Evolutionary conservation across 2,113 vertebrate genomes (phyloP).

Genomic region (Mola mola): DNA sequence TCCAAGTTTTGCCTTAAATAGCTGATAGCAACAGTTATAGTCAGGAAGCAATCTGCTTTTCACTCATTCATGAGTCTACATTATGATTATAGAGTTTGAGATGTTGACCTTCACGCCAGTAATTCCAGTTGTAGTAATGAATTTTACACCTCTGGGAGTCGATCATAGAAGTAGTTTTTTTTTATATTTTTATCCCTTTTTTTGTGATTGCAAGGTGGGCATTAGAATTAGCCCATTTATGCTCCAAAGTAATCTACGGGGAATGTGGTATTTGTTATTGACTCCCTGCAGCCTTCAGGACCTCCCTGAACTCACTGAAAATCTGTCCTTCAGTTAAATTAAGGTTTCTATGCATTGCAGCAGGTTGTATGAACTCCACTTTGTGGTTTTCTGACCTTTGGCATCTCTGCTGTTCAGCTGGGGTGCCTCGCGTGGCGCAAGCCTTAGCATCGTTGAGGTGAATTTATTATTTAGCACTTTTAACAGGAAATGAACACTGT

Average conservation of each 20-base stretch:
- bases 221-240: not conserved
- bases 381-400: slow-evolving; percentile 10
- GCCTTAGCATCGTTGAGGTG: not conserved
- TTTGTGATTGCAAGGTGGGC: not conserved
- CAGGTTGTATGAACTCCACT: not conserved
- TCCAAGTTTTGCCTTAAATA: too few species aligned
- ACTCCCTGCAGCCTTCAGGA: slow-evolving; percentile 29
- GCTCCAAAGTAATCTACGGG: not conserved
- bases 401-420: slow-evolving; percentile 4
- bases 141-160: not conserved
- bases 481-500: not conserved
- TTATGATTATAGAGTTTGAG: not conserved
- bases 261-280: not conserved
- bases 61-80: too few species aligned
- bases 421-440: not conserved
- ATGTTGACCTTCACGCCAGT: too few species aligned
- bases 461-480: slow-evolving; percentile 24
- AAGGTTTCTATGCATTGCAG: slow-evolving; percentile 12
- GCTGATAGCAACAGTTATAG: too few species aligned
- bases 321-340: slow-evolving; percentile 10
- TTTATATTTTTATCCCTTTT: not conserved
- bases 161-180: not conserved
- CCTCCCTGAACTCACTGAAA: slow-evolving; percentile 19
- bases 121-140: too few species aligned
- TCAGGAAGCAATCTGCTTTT: too few species aligned